A percentile compares a stretch with the other conserved stretches of the same genome.
phyloP scores from a whole-genome alignment of 2,888 invertebrate species.

The Polydrusus pterygomalis region DNA sequence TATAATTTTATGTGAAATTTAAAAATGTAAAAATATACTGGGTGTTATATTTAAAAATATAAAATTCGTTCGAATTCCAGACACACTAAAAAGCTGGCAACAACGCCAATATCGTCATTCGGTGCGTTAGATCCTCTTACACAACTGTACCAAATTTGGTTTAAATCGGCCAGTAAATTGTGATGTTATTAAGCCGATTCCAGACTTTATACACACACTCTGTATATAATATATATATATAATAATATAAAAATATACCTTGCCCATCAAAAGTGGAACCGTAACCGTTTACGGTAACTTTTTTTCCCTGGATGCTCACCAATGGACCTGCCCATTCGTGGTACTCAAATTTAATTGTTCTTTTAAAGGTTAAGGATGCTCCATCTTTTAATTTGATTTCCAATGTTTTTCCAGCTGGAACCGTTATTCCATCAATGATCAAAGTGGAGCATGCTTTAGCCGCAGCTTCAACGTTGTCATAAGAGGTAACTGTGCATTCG shows the following conservation, averaged over 20 bases:
- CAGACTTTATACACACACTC: no score
- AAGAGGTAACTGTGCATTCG: constrained; percentile 44
- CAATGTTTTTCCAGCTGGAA: constrained; percentile 48
- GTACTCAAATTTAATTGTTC: constrained; percentile 41
- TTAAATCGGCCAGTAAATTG: no score
- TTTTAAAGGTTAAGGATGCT: constrained; percentile 34
- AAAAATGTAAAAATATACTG: no score
- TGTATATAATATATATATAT: no score
- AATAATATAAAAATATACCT: constrained; percentile 43
- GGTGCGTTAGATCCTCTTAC: no score
- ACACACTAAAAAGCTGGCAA: no score
- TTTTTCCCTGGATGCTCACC: constrained; percentile 36
- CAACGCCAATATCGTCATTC: no score
- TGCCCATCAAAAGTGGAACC: constrained; percentile 53
- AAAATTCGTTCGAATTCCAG: no score
- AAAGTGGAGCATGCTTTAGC: constrained; percentile 29
- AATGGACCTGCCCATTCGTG: constrained; percentile 49
- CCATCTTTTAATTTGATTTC: constrained; percentile 34
- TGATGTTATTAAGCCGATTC: no score
- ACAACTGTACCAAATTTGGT: no score
- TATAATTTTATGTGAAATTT: no score
- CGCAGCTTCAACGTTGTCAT: constrained; percentile 35
- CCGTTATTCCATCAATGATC: constrained; percentile 39
- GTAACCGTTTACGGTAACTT: constrained; percentile 43
- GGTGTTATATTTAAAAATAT: no score